Percentiles rank a stretch among this genome's conserved stretches.
These are phyloP conservation scores for Ischnura elegans DNA, from an alignment of 2,888 invertebrate species.

Conservation along the genomic window DNA sequence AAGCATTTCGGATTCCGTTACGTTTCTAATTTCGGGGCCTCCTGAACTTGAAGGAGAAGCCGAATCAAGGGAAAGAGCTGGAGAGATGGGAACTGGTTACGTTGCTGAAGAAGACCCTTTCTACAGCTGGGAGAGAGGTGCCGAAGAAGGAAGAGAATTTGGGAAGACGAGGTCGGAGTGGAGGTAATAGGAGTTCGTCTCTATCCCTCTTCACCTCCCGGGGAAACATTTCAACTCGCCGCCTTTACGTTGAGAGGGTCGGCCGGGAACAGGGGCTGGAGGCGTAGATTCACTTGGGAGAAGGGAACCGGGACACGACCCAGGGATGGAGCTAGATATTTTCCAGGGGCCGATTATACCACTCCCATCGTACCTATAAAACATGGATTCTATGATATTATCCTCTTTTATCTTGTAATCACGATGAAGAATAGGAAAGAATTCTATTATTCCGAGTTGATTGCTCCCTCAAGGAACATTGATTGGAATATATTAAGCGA, in stretches of 20 bases:
- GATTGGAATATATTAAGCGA: no score
- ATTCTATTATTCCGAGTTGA: no score
- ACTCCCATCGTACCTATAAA: no score
- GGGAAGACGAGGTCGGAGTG: background rate
- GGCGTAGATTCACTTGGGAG: background rate
- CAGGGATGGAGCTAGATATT: no score
- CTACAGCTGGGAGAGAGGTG: background rate
- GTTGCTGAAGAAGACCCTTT: no score
- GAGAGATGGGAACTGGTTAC: background rate
- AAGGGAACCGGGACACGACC: no score
- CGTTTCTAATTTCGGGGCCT: background rate
- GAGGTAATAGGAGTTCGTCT: background rate
- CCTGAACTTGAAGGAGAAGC: background rate
- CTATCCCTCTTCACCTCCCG: background rate
- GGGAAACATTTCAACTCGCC: background rate
- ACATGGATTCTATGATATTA: no score
- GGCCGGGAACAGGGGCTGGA: background rate
- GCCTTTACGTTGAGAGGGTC: background rate
- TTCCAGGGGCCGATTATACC: no score
- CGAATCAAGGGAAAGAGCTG: background rate
- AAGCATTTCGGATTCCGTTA: conserved; percentile 22
- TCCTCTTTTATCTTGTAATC: no score
- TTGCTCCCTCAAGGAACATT: no score
- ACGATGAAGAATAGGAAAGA: no score
- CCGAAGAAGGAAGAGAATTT: background rate